Base-by-base conservation (phyloP, 1,140 invertebrate genomes). In the Drosophila nasuta region DNA sequence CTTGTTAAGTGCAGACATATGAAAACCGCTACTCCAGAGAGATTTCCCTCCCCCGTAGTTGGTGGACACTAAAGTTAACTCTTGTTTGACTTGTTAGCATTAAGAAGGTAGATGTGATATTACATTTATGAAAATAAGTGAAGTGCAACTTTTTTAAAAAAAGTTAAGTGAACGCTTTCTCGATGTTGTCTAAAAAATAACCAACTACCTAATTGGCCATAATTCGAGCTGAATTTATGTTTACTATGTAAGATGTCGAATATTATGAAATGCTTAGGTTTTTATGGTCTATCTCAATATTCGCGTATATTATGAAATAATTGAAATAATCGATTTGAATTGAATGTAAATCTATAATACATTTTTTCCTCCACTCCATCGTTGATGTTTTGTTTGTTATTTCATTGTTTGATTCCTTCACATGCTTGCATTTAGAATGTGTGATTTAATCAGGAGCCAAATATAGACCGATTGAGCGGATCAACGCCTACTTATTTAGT, bases 401-500 rank as follows among this genome's bases (percentile, higher is more conserved):
- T 38, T 38, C 35, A 38, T 38, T 38, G 6, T 8, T 38, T 38
- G 6, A 38, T 38, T 1, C 7, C 3, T 41, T 41, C 11, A 11
- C 38, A 11, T 41, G 3, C 54, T 45, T 54, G 7, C 35, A 35
- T 30, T 41, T 45, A 11, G 25, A 13, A 54, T 54, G n/a, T 25
- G 28, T 33, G 38, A 68, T 38, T 54, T 58, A 70, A 75, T 59
- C 71, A 43, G 69, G 17, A 54, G 56, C 57, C 8, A 59, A 74
- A 69, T 65, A 33, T 46, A 41, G 13, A 82, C 52, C 65, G 58
- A 65, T 82, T 88, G 67, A 63, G 38, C 75, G 82, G 79, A 88
- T 86, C 79, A 86, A 88, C 82, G 82, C 82, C 83, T 86, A 86
- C 82, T 64, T 76, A 88, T 82, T 86, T 86, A 76, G 49, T 77